Evolutionary conservation across 2,113 vertebrate species (phyloP).

Genomic region (Ursus arctos): DNA sequence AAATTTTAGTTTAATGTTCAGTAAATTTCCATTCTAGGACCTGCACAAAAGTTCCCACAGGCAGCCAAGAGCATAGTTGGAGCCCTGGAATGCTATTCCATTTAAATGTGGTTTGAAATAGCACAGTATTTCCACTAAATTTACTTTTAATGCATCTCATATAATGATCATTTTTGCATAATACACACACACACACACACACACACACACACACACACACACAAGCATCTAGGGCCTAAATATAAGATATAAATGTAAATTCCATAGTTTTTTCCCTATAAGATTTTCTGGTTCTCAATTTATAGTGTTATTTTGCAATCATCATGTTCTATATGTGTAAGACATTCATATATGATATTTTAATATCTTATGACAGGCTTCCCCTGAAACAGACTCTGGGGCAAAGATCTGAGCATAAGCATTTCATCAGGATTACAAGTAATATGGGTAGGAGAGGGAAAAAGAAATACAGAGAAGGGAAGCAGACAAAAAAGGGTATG

Average conservation of each 20-base stretch:
- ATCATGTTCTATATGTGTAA: background rate
- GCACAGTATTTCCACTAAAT: conserved; percentile 63
- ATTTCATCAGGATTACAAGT: background rate
- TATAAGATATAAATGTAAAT: background rate
- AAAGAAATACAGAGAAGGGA: background rate
- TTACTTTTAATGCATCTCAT: conserved; percentile 17
- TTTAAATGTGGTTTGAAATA: conserved; percentile 50
- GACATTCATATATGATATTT: background rate
- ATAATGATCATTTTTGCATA: conserved; percentile 6
- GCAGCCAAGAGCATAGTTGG: background rate
- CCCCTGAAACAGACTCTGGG: background rate
- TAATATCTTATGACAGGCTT: background rate
- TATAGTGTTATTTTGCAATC: background rate
- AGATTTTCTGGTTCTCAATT: background rate
- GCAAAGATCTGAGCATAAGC: background rate
- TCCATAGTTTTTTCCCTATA: background rate
- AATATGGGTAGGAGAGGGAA: background rate
- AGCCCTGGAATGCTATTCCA: background rate
- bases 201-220: background rate
- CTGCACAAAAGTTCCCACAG: background rate
- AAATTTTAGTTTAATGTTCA: conserved; percentile 36
- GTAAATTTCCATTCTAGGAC: conserved; percentile 31
- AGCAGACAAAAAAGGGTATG: background rate
- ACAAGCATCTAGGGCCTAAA: background rate
- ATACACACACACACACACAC: background rate